Evolutionary conservation across 2,113 vertebrate genomes (phyloP).

Genomic region (Sylvietta virens): DNA sequence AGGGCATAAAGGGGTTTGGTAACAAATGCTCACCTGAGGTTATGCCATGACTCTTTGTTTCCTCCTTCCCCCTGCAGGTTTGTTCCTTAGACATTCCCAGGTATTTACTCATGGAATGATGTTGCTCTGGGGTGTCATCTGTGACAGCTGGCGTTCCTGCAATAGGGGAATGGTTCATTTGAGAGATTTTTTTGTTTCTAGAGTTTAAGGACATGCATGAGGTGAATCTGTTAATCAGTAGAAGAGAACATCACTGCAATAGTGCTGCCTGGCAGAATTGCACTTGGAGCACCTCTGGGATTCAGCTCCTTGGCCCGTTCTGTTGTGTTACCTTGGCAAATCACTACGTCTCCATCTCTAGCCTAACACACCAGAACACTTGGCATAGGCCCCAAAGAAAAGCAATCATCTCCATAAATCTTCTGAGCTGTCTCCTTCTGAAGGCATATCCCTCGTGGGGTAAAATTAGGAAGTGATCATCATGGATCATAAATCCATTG

Average conservation of each 20-base stretch:
- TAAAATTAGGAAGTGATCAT: not conserved
- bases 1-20: not conserved
- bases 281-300: not conserved
- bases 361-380: not conserved
- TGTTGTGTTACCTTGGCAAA: not conserved
- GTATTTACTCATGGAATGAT: not conserved
- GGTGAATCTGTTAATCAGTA: not conserved
- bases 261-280: not conserved
- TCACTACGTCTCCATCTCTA: not conserved
- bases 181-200: not conserved
- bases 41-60: not conserved
- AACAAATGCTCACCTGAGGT: not conserved
- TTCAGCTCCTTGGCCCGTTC: not conserved
- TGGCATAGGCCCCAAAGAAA: not conserved
- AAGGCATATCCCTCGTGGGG: not conserved
- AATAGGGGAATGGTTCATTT: not conserved
- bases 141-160: not conserved
- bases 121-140: not conserved
- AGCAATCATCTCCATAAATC: not conserved
- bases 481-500: not conserved
- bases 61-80: rapidly evolving
- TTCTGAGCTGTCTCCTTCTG: not conserved
- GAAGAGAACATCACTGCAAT: not conserved
- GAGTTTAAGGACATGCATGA: not conserved
- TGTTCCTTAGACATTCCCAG: not conserved